A percentile compares a stretch with the other conserved stretches of the same genome.
phyloP scores from a whole-genome alignment of 2,888 invertebrate species.

The Eudemis profundana region DNA sequence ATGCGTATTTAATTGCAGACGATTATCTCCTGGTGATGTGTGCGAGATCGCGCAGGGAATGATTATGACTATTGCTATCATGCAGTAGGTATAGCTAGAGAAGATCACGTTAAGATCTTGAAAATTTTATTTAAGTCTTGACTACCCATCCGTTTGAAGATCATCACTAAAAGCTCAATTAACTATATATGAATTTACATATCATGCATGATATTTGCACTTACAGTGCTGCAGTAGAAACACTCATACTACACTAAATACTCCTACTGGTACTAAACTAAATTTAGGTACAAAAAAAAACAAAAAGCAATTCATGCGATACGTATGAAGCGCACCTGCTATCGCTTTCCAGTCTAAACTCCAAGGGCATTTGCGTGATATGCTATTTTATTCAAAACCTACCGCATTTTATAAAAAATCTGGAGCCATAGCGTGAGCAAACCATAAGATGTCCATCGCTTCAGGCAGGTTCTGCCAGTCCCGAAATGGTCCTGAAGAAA shows the following conservation, averaged over 20 bases:
- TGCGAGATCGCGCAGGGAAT: constrained; percentile 14
- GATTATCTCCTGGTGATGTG: constrained; percentile 13
- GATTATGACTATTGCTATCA: constrained; percentile 1
- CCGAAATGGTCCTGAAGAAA: constrained; percentile 43
- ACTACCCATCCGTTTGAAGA: too few species aligned
- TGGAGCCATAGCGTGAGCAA: constrained; percentile 20
- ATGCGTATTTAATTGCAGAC: constrained; percentile 30
- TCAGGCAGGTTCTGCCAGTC: constrained; percentile 42
- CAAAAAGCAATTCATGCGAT: background rate
- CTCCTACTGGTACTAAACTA: too few species aligned
- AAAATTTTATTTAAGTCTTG: too few species aligned
- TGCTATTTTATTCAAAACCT: constrained; percentile 7
- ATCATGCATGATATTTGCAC: too few species aligned
- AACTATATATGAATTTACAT: too few species aligned
- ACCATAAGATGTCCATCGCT: constrained; percentile 21
- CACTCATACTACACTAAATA: too few species aligned
- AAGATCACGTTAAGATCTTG: too few species aligned
- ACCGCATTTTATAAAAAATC: background rate
- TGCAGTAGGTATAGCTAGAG: background rate
- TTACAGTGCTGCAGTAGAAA: too few species aligned
- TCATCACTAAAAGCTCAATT: too few species aligned
- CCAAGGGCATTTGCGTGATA: constrained; percentile 13
- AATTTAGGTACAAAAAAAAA: too few species aligned
- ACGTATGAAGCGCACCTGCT: background rate
- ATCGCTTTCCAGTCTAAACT: background rate